Evolutionary conservation across 1,140 invertebrate species (phyloP).

Genomic region (Temnothorax curvispinosus): DNA sequence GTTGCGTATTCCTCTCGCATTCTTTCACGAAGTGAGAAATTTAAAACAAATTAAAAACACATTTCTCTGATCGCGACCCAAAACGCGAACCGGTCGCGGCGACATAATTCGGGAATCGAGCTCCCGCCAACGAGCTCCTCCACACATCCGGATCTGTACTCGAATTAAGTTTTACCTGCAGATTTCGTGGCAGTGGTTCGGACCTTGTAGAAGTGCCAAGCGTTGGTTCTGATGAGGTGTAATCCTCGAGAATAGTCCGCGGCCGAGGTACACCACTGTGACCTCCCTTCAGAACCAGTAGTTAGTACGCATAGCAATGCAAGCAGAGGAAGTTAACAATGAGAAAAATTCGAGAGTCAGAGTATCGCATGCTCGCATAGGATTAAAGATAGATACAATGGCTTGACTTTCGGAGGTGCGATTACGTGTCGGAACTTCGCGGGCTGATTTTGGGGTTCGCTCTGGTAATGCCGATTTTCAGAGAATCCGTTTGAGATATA

Average conservation of each 20-base stretch:
- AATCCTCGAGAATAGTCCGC: slow-evolving; percentile 85
- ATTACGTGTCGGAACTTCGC: background rate
- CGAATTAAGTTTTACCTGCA: slow-evolving; percentile 82
- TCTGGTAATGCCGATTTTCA: background rate
- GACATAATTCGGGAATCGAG: slow-evolving; percentile 1
- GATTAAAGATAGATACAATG: slow-evolving; percentile 16
- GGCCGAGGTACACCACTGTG: slow-evolving; percentile 84
- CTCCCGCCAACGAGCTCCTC: slow-evolving; percentile 11
- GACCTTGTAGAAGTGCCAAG: slow-evolving; percentile 81
- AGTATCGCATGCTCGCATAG: slow-evolving; percentile 65
- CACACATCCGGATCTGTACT: slow-evolving; percentile 49
- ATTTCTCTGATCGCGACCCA: background rate
- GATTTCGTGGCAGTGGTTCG: slow-evolving; percentile 82
- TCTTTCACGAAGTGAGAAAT: slow-evolving; percentile 6
- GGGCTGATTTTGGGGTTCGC: background rate
- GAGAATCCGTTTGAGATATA: background rate
- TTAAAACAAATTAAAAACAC: slow-evolving; percentile 28
- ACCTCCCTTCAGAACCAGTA: slow-evolving; percentile 85
- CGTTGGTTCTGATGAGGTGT: slow-evolving; percentile 82
- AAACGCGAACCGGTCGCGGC: slow-evolving; percentile 1
- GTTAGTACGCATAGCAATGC: slow-evolving; percentile 84
- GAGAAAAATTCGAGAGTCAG: slow-evolving; percentile 76
- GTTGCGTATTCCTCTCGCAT: slow-evolving; percentile 39
- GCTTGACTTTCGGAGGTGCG: background rate
- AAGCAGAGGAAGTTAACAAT: slow-evolving; percentile 82